These are phyloP conservation scores for Aphidius ervi DNA, from an alignment of 1,140 invertebrate genomes.

Conservation along the genomic window DNA sequence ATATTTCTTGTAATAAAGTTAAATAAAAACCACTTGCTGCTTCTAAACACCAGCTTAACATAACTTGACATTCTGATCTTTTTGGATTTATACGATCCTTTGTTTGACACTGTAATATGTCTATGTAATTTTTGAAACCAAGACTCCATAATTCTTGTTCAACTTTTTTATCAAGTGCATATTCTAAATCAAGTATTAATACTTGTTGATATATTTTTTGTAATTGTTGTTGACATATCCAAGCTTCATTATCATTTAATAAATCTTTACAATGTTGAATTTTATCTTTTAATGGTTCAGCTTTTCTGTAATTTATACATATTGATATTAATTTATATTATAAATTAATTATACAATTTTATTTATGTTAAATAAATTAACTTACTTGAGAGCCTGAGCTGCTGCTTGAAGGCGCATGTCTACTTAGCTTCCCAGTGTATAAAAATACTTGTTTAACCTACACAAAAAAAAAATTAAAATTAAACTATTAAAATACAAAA, in stretches of 20 bases:
- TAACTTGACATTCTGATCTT: conserved; percentile 67
- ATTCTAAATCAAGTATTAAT: conserved; percentile 75
- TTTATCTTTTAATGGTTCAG: conserved; percentile 66
- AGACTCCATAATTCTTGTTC: conserved; percentile 87
- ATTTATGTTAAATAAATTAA: no score
- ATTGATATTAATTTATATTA: no score
- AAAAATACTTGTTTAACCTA: no score
- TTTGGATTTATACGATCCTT: conserved; percentile 76
- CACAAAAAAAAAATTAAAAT: no score
- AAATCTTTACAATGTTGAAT: conserved; percentile 61
- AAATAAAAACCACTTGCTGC: conserved; percentile 82
- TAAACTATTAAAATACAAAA: no score
- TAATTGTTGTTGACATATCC: conserved; percentile 62
- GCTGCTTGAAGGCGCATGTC: no score
- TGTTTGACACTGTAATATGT: conserved; percentile 66
- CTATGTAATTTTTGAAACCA: conserved; percentile 85
- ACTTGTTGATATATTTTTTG: conserved; percentile 79
- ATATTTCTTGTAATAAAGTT: conserved; percentile 76
- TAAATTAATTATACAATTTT: no score
- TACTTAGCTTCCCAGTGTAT: no score
- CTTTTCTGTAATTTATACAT: conserved; percentile 54
- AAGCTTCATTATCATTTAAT: conserved; percentile 60
- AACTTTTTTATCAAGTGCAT: conserved; percentile 84
- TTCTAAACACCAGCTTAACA: conserved; percentile 74
- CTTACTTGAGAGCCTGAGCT: no score